Evolutionary conservation across 2,888 invertebrate species (phyloP), one percentile per base, ranked within the genome.

Genomic region (Galerucella nymphaeae): DNA sequence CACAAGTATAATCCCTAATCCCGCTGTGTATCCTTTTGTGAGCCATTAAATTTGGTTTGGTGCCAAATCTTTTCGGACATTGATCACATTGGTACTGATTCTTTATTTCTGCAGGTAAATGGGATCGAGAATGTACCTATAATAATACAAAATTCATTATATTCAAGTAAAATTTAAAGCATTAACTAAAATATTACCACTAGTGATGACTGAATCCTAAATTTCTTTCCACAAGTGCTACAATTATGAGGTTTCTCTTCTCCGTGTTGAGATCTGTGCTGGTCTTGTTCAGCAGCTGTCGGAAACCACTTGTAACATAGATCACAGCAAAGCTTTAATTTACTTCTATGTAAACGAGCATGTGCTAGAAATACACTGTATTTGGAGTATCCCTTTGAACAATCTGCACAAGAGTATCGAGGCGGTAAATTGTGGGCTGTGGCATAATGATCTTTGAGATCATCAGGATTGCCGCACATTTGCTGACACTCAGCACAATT

Each of bases 361-460:
- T 93, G 93, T 68, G 89, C 89, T 9, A 93, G 82, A 82, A 93
- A 93, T 5, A 89, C 88, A 73, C 88, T 87, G 83, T 92, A 92
- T 80, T 90, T 90, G 58, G 89, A 89, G 76, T 89, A 89, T 14
- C 90, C 88, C 78, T 90, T 90, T 59, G 91, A 90, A 82, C 93
- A 93, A 80, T 92, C 91, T 20, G 90, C 89, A 82, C 93, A 93
- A 80, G 89, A 88, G 79, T 91, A 93, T 8, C 90, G 90, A 0
- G 90, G 87, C 75, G 90, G 89, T 79, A 91, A 91, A 59, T 90
- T 90, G 79, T 93, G 93, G 0, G 90, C 89, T 9, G 87, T 85
- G 75, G 89, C 88, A 62, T 90, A 89, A 81, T 93, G 93, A 1
- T 90, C 88, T 69, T 91, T 85, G 48, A 93, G 84, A 74, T 88